These are phyloP conservation scores for Tapirus terrestris DNA, from an alignment of 2,113 vertebrate genomes.

Conservation along the genomic window DNA sequence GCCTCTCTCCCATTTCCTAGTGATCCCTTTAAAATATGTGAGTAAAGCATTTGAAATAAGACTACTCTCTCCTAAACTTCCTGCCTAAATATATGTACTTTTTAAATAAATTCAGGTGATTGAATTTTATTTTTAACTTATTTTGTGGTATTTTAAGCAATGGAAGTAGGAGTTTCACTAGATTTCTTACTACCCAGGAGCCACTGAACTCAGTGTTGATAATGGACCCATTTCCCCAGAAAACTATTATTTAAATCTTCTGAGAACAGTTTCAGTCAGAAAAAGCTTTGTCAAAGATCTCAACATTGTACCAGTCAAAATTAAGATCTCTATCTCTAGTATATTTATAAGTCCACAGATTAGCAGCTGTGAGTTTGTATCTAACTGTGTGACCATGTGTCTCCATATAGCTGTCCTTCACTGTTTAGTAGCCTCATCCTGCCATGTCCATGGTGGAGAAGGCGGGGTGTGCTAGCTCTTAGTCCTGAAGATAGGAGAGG, in stretches of 20 bases:
- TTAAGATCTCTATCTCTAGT: neutral
- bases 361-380: neutral
- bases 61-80: neutral
- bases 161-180: neutral
- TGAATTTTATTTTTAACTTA: conserved; percentile 32
- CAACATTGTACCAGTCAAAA: neutral
- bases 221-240: neutral
- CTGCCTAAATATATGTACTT: neutral
- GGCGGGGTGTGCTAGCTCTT: neutral
- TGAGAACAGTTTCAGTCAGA: neutral
- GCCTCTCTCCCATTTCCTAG: neutral
- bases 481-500: neutral
- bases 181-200: neutral
- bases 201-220: neutral
- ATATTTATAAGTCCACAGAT: neutral
- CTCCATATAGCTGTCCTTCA: neutral
- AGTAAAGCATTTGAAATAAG: neutral
- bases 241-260: conserved; percentile 33
- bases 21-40: neutral
- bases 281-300: neutral
- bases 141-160: neutral
- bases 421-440: neutral
- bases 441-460: neutral
- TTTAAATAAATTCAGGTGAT: neutral
- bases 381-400: neutral